Evolutionary conservation across 2,113 vertebrate genomes (phyloP), one percentile per base, ranked within the genome.

Genomic region (Bagarius yarrelli): DNA sequence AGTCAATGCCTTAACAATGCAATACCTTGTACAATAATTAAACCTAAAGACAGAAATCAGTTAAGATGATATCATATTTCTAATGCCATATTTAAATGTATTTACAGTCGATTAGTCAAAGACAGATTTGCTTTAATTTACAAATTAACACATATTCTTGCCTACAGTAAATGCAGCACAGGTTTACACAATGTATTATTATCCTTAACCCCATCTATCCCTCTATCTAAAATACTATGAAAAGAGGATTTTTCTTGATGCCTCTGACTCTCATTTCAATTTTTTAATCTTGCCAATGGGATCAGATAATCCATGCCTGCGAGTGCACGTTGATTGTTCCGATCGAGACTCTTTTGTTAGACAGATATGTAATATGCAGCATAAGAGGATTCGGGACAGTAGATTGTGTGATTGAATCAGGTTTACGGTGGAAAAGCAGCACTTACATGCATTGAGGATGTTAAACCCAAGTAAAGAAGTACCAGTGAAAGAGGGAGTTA

Each of bases 291-390:
- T 11, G 83, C 83, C 92, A 93, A 91, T 93, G 91, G 90, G 90
- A 92, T 93, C 90, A 92, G 89, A 88, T 89, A 89, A 90, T 90
- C 92, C 87, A 81, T 85, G 81, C 78, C 79, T 30, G 15, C 81
- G 69, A 87, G 80, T 80, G 83, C 86, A 86, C 83, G 86, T 89
- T 91, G 90, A 91, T 93, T 92, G 90, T 93, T 90, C 91, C 90
- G 92, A 94, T 92, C 93, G 91, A 93, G 90, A 89, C 91, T 89
- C 90, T 92, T 92, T 93, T 93, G 92, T 93, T 91, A 90, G 88
- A 87, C 85, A 91, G 92, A 92, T 93, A 91, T 93, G 91, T 93
- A 93, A 93, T 93, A 90, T 91, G 89, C 88, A 87, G 87, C 88
- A 86, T 93, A 93, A 94, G 92, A 93, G 93, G 93, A 93, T 94